These are phyloP conservation scores for Trichomalopsis sarcophagae DNA, from an alignment of 1,140 invertebrate species.

Conservation along the genomic window DNA sequence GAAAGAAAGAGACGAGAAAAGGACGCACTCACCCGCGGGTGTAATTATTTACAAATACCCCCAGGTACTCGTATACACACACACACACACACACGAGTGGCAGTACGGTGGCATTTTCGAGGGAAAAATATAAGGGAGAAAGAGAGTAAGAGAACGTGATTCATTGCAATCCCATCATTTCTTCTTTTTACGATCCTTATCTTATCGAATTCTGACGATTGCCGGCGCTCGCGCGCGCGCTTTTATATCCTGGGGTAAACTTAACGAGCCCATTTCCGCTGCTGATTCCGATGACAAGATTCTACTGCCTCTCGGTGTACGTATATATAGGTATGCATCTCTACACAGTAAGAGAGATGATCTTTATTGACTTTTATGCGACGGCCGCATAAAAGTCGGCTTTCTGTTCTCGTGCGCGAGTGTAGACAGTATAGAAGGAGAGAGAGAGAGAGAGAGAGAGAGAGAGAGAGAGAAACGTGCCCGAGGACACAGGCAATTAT, in stretches of 20 bases:
- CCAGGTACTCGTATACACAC: background rate
- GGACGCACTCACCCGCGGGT: background rate
- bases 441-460: no score
- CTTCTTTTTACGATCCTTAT: constrained; percentile 8
- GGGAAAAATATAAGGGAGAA: background rate
- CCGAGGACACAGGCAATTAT: no score
- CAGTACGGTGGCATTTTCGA: background rate
- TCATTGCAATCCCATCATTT: constrained; percentile 10
- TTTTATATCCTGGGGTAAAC: constrained; percentile 2
- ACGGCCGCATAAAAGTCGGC: background rate
- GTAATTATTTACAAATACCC: background rate
- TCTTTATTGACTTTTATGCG: background rate
- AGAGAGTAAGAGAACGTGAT: background rate
- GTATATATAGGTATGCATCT: no score
- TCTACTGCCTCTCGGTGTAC: no score
- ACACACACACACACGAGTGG: background rate
- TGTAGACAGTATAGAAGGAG: no score
- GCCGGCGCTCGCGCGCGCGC: background rate
- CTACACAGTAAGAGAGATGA: background rate
- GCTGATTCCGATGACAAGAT: constrained; percentile 4
- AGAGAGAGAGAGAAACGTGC: no score
- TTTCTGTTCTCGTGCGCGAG: no score
- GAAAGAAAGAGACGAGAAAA: background rate
- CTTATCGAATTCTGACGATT: constrained; percentile 18
- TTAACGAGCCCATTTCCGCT: constrained; percentile 17